phyloP scores from a whole-genome alignment of 2,113 vertebrate genomes.

The Chitala chitala region DNA sequence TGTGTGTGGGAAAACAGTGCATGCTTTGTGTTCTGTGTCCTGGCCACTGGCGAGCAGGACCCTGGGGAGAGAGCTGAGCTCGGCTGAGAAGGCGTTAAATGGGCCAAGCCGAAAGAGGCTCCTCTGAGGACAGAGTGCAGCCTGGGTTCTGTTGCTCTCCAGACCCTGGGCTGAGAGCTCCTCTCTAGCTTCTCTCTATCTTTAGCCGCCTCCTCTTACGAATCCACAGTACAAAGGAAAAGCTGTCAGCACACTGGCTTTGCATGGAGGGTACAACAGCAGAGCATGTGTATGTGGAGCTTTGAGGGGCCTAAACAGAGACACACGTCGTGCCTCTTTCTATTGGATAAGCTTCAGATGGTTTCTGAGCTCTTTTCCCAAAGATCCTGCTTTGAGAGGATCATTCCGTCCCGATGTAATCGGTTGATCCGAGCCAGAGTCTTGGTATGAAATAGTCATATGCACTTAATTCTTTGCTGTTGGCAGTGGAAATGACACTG shows the following conservation, averaged over 20 bases:
- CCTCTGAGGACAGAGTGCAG: not conserved
- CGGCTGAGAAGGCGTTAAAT: too few species aligned
- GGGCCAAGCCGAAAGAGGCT: too few species aligned
- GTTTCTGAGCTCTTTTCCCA: not conserved
- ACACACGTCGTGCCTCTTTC: slow-evolving; percentile 10
- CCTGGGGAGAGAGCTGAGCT: too few species aligned
- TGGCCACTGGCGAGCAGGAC: too few species aligned
- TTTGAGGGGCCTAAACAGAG: not conserved
- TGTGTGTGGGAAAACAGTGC: too few species aligned
- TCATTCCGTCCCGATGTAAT: not conserved
- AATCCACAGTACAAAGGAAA: slow-evolving; percentile 4
- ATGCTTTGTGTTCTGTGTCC: too few species aligned
- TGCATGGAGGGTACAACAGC: slow-evolving; percentile 6
- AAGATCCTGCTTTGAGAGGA: not conserved
- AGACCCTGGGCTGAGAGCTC: not conserved
- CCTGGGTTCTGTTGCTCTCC: not conserved
- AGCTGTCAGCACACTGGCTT: not conserved
- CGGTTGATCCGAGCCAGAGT: too few species aligned
- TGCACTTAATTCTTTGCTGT: not conserved
- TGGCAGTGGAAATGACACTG: too few species aligned
- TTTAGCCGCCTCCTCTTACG: not conserved
- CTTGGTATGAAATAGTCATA: too few species aligned
- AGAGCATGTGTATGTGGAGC: slow-evolving; percentile 1
- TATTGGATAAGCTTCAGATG: too few species aligned
- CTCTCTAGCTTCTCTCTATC: too few species aligned